Conservation (phyloP, 2,113 vertebrate genomes). For the Cheilinus undulatus region DNA sequence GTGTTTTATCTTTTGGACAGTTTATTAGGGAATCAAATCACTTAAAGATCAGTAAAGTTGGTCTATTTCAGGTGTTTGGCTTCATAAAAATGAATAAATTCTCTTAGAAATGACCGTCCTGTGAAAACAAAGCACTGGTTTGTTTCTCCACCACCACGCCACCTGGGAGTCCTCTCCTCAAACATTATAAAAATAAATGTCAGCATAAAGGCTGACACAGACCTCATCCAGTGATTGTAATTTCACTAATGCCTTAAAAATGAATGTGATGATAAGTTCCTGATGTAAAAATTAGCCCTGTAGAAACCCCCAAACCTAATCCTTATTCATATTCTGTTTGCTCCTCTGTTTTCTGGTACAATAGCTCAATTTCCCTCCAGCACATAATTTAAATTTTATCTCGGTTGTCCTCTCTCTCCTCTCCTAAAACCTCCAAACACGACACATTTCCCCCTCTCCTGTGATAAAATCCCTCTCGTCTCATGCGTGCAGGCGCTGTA, state of each 20-base stretch:
- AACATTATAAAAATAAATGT: not conserved
- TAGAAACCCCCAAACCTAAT: not conserved
- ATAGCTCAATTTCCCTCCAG: slow-evolving; percentile 26
- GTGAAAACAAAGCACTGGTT: not conserved
- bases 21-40: too few relatives aligned
- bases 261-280: not conserved
- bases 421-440: slow-evolving; percentile 38
- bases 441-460: slow-evolving; percentile 48
- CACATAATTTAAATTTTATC: slow-evolving; percentile 37
- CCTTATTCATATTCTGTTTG: slow-evolving; percentile 40
- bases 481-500: slow-evolving; percentile 40
- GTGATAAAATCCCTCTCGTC: slow-evolving; percentile 61
- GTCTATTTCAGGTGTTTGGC: too few relatives aligned
- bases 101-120: too few relatives aligned
- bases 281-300: slow-evolving; percentile 5
- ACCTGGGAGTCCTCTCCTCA: not conserved
- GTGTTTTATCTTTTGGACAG: too few relatives aligned
- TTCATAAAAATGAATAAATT: too few relatives aligned
- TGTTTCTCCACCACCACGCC: too few relatives aligned
- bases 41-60: too few relatives aligned
- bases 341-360: slow-evolving; percentile 32
- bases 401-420: slow-evolving; percentile 12
- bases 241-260: slow-evolving; percentile 16
- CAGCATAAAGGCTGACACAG: not conserved
- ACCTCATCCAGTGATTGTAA: not conserved